A percentile compares a stretch with the other conserved stretches of the same genome.
phyloP scores from a whole-genome alignment of 1,140 invertebrate genomes.

The Cyclargus thomasi region DNA sequence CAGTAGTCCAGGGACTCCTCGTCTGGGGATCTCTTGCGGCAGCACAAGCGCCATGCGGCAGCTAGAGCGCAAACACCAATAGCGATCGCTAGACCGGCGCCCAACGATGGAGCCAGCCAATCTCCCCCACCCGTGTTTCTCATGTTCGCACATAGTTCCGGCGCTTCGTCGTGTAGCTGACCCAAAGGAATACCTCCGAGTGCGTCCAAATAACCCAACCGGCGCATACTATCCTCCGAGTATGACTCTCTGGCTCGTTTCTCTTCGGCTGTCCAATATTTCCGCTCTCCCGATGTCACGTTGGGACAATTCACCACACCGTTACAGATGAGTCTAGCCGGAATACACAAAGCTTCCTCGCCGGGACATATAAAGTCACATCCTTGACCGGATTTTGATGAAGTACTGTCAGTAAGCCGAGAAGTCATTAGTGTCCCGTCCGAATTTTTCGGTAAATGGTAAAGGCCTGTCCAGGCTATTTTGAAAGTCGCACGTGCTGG shows the following conservation, averaged over 20 bases:
- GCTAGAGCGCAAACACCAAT: slow-evolving; percentile 58
- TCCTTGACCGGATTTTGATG: slow-evolving; percentile 57
- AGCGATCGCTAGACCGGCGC: slow-evolving; percentile 56
- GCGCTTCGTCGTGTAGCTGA: slow-evolving; percentile 78
- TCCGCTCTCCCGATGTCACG: slow-evolving; percentile 53
- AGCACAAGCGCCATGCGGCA: slow-evolving; percentile 69
- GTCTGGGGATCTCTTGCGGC: slow-evolving; percentile 69
- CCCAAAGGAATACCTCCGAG: slow-evolving; percentile 63
- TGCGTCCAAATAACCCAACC: slow-evolving; percentile 74
- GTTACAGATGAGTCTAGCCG: slow-evolving; percentile 87
- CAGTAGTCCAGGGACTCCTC: slow-evolving; percentile 72
- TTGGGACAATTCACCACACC: slow-evolving; percentile 91
- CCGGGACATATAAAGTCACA: slow-evolving; percentile 91
- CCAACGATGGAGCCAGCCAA: slow-evolving; percentile 64
- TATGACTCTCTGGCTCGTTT: slow-evolving; percentile 69
- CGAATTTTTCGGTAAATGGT: slow-evolving; percentile 86
- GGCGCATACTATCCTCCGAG: slow-evolving; percentile 76
- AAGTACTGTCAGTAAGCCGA: slow-evolving; percentile 77
- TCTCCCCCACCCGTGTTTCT: slow-evolving; percentile 48
- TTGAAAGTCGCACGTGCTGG: slow-evolving; percentile 88
- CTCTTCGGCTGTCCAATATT: slow-evolving; percentile 65
- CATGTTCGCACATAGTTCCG: slow-evolving; percentile 77
- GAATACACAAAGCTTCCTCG: slow-evolving; percentile 87
- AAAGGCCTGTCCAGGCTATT: slow-evolving; percentile 92
- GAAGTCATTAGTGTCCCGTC: slow-evolving; percentile 87